Base-by-base conservation (phyloP, 2,797 vertebrate genomes). In the Chiroxiphia lanceolata region DNA sequence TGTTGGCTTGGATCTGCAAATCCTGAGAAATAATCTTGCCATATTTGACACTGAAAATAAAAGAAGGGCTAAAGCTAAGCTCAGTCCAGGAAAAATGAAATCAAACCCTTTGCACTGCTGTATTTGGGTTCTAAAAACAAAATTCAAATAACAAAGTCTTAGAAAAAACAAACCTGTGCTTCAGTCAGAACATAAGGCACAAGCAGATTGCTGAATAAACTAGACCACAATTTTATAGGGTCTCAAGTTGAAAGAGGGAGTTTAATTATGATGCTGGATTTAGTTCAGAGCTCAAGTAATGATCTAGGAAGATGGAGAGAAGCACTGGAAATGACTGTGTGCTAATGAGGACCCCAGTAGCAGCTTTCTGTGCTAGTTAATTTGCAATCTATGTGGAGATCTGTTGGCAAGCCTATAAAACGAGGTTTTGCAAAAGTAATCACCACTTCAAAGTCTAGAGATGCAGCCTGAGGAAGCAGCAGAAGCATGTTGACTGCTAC, bases 321-420 rank as follows among this genome's bases (percentile, higher is more conserved):
- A 68, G 57, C 70, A 44, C 65, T 96, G 65, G 81, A 86, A 93
- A 93, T 75, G 60, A 20, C 63, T 82, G 40, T 88, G 83, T 90
- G 69, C 89, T 97, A 96, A 96, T 85, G 85, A 95, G 82, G 61
- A 83, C 57, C 27, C 25, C 45, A 65, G 65, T 40, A 45, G 13
- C 61, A 91, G 79, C 64, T 94, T 93, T 96, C 89, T 76, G 22
- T 48, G n/a, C 68, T 77, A 47, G 87, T 94, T 94, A 97, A 96
- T 93, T 96, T 94, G 87, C 89, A 93, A 65, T 94, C 95, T 93
- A 83, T 71, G 72, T 54, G 29, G 84, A 96, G 87, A 96, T 96
- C 84, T 93, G 54, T 69, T 92, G 82, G 79, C 84, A 96, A 86
- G 76, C 50, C 89, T 88, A 79, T 89, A 86, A 96, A 97, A 91